A percentile compares a stretch with the other conserved stretches of the same genome.
Conservation (phyloP, 2,888 invertebrate genomes). For the Andrena bucephala region DNA sequence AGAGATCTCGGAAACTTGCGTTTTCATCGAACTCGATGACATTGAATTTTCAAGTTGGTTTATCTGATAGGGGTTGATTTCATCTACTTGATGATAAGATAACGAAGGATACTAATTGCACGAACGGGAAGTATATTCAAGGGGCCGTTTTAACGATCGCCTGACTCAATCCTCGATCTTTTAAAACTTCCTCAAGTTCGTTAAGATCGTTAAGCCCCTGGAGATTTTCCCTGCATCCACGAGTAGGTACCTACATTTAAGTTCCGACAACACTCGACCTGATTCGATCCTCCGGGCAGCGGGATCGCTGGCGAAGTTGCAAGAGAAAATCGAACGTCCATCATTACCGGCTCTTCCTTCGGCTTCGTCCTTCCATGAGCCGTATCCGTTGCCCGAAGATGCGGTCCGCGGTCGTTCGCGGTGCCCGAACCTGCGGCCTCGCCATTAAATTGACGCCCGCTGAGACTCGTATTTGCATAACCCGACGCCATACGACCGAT, state of each 20-base stretch:
- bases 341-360: constrained; percentile 21
- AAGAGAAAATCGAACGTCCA: constrained; percentile 31
- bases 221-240: background rate
- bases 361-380: background rate
- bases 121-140: background rate
- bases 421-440: constrained; percentile 65
- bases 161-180: background rate
- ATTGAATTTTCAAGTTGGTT: background rate
- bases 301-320: constrained; percentile 1
- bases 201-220: background rate
- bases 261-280: background rate
- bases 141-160: no score
- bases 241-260: background rate
- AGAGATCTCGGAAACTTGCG: no score
- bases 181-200: background rate
- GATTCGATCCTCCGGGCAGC: background rate
- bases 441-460: constrained; percentile 82
- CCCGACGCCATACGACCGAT: constrained; percentile 74
- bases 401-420: constrained; percentile 59
- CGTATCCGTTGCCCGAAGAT: constrained; percentile 52
- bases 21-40: background rate
- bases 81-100: background rate
- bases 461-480: constrained; percentile 82
- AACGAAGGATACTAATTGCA: background rate
- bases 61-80: no score